Percentiles rank a stretch among this genome's conserved stretches.
Evolutionary conservation across 2,113 vertebrate species (phyloP).

Genomic region (Brienomyrus brachyistius): DNA sequence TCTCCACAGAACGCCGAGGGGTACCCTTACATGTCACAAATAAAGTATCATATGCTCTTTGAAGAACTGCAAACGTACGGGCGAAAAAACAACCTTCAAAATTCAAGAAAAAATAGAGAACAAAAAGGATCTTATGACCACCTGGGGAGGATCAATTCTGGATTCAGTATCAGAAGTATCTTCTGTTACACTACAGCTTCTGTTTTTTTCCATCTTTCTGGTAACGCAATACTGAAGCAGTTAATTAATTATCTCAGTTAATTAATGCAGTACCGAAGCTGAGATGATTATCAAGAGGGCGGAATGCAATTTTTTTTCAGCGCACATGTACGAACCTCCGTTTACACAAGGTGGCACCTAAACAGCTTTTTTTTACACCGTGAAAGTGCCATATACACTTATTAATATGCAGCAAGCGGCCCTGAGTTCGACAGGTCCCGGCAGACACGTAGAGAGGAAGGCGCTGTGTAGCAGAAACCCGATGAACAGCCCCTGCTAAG

Average conservation of each 20-base stretch:
- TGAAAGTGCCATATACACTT: not conserved
- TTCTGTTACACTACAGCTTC: not conserved
- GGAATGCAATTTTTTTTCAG: not conserved
- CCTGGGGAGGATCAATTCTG: not conserved
- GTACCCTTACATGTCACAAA: not conserved
- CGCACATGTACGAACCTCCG: not conserved
- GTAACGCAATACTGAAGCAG: not conserved
- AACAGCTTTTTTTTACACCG: not conserved
- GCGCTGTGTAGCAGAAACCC: not conserved
- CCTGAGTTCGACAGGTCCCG: not conserved
- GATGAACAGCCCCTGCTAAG: not conserved
- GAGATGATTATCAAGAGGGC: not conserved
- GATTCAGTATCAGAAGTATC: not conserved
- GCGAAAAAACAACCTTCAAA: not conserved
- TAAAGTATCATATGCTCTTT: not conserved
- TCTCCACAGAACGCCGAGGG: not conserved
- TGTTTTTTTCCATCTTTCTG: not conserved
- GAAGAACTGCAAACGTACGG: not conserved
- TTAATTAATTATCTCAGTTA: not conserved
- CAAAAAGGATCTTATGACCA: not conserved
- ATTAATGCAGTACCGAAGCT: not conserved
- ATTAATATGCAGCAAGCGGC: not conserved
- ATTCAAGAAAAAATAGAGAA: not conserved
- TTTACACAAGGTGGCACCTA: not conserved
- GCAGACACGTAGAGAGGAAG: not conserved